phyloP scores from a whole-genome alignment of 1,140 invertebrate genomes.

The Listronotus bonariensis region DNA sequence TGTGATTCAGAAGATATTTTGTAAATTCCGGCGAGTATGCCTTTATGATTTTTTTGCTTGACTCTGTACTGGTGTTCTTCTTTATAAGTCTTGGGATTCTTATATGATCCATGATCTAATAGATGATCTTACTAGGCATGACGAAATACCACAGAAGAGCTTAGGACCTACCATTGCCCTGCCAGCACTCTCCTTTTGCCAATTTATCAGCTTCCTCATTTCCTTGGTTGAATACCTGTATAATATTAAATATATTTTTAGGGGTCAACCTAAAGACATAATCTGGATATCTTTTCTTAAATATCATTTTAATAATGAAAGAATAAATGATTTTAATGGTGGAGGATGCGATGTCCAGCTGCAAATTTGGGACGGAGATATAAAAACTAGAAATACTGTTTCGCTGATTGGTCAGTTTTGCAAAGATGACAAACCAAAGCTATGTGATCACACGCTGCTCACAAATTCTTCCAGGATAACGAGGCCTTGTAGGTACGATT shows the following conservation, averaged over 20 bases:
- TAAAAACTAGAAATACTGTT: constrained; percentile 56
- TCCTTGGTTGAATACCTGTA: no score
- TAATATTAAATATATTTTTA: no score
- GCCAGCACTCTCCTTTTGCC: not conserved
- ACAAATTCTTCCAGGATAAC: constrained; percentile 75
- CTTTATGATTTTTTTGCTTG: no score
- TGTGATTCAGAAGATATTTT: no score
- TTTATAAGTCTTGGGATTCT: no score
- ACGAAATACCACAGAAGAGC: no score
- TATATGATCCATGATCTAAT: no score
- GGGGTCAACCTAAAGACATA: constrained; percentile 71
- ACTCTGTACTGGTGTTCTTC: no score
- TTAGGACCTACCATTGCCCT: no score
- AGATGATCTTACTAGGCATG: no score
- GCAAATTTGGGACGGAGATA: constrained; percentile 74
- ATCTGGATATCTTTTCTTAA: constrained; percentile 86
- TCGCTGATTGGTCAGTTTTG: constrained; percentile 75
- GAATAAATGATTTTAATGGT: constrained; percentile 65
- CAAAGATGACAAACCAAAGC: constrained; percentile 71
- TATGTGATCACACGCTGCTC: constrained; percentile 76
- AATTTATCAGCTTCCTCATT: no score
- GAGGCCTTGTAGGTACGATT: constrained; percentile 64
- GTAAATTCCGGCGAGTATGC: no score
- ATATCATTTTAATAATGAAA: constrained; percentile 73
- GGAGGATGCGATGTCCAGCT: constrained; percentile 75